phyloP scores from a whole-genome alignment of 2,113 vertebrate species.

The Pantherophis guttatus region DNA sequence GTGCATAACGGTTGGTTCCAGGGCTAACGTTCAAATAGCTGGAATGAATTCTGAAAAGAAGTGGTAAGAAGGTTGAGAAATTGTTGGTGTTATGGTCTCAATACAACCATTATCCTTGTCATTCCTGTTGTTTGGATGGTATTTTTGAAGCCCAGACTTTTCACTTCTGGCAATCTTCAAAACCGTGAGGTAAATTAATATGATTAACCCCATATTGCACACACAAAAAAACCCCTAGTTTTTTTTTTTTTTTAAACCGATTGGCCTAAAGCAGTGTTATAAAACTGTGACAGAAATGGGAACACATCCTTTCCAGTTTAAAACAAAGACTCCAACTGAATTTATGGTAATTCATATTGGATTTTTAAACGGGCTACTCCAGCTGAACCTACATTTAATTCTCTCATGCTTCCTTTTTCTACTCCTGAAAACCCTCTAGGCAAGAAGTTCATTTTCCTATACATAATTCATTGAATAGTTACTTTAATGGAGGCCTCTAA shows the following conservation, averaged over 20 bases:
- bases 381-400: not conserved
- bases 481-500: not conserved
- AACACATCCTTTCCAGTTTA: not conserved
- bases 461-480: conserved; percentile 14
- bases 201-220: not conserved
- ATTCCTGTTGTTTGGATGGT: not conserved
- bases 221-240: no score
- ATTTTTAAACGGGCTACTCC: conserved; percentile 15
- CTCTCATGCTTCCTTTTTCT: not conserved
- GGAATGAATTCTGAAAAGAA: not conserved
- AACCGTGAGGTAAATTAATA: not conserved
- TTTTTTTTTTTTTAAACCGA: not conserved
- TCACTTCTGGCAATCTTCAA: not conserved
- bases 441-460: conserved; percentile 11
- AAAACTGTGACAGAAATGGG: not conserved
- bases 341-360: conserved; percentile 20
- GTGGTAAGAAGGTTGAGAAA: not conserved
- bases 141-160: not conserved
- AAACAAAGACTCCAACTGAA: no score
- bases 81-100: not conserved
- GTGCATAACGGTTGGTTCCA: conserved; percentile 11
- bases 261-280: not conserved
- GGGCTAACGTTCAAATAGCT: not conserved
- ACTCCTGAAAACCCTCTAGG: not conserved
- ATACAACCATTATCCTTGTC: not conserved